Evolutionary conservation across 2,113 vertebrate species (phyloP), one percentile per base, ranked within the genome.

Genomic region (Lipotes vexillifer): DNA sequence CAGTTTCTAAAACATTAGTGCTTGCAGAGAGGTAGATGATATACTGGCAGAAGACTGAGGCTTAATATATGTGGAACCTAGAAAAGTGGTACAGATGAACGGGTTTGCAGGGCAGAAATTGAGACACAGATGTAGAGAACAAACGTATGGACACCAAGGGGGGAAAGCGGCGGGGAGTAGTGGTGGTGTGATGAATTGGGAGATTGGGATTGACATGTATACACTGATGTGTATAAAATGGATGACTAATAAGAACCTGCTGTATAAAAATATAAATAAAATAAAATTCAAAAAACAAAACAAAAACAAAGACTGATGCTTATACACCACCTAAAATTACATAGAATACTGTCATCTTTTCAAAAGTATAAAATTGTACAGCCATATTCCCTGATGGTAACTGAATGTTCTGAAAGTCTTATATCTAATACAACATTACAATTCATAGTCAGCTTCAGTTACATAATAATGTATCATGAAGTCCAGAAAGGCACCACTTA

Each of bases 391-490:
- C 65, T 81, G 38, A 92, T 71, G 29, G 38, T 44, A 90, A 91
- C 25, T 49, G 68, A 87, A 92, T 81, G 74, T 82, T 59, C 84
- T 88, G 21, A n/a, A 94, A 63, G 61, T 77, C 90, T 85, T 77
- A 59, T 36, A 71, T 33, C 13, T 65, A 68, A 68, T 33, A 78
- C 96, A 94, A 52, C 17, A 92, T 44, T 23, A 44, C 31, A 55
- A 59, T 72, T 90, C 57, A 55, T 27, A 74, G 33, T 57, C 85
- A 63, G 29, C 75, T 82, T 88, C 20, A 31, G 63, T 66, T 59
- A 65, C 11, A 85, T 66, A 83, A 84, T 93, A 66, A 89, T 38
- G 11, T 91, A 83, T 52, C 82, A 78, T 33, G 46, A 97, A 95
- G 55, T 82, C 75, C 55, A 86, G 55, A 90, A 87, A 55, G 69